Evolutionary conservation across 2,797 vertebrate species (phyloP), one percentile per base, ranked within the genome.

Genomic region (Rhinatrema bivittatum): DNA sequence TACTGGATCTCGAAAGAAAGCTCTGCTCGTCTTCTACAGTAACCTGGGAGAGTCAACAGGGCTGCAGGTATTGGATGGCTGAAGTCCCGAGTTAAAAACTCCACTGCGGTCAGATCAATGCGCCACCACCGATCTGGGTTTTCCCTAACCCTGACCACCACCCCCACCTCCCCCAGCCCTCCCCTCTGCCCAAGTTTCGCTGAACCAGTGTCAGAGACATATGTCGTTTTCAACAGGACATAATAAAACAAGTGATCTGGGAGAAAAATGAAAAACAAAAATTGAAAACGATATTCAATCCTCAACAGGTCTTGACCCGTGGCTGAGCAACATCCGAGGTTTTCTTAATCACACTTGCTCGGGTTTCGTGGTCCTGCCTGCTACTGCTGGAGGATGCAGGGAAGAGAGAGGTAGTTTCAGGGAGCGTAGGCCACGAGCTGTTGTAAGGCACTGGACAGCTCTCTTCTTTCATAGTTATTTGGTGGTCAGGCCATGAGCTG

Each of bases 311-410:
- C 69, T 90, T 90, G 54, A 90, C 86, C 11, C 86, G 79, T 0
- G 87, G 78, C 70, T 88, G 85, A 39, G 89, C 83, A 57, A 93
- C 81, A 19, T 98, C 96, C 3, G 94, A 95, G 0, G 94, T 97
- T 40, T 99, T 99, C 89, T 91, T 94, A 71, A 99, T 99, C 74
- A 99, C 96, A 0, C 91, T 98, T 45, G 91, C 94, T 10, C 96
- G 87, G 8, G 81, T 81, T 74, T 99, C 94, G 2, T 81, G 78
- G 64, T 62, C 82, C 14, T 70, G 68, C 53, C 74, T 54, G 34
- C 63, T n/a, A n/a, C n/a, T n/a, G n/a, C 71, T 42, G 20, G 47
- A 34, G 49, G 79, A 69, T 8, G 64, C 51, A 10, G 74, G 49
- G 39, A 70, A 70, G 33, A 72, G n/a, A 15, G 15, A 7, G 46